These are phyloP conservation scores for Mormyrus hasselquistii DNA, from an alignment of 2,797 vertebrate species.

Conservation along the genomic window DNA sequence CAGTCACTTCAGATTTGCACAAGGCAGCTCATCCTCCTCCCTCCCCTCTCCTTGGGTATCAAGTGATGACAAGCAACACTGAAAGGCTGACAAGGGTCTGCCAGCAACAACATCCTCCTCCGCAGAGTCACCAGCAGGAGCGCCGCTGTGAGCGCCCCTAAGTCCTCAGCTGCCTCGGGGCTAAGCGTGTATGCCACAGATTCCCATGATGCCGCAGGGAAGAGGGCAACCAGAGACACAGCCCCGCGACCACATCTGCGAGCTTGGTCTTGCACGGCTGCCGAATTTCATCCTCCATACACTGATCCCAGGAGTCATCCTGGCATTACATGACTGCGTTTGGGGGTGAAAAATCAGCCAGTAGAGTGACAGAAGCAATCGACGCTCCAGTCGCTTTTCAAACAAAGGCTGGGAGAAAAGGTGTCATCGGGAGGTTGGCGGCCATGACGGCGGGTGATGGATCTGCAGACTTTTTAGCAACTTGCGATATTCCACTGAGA, in stretches of 20 bases:
- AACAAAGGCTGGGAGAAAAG: neutral
- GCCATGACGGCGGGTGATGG: neutral
- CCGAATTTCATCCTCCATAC: neutral
- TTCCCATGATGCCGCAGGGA: neutral
- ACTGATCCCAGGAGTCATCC: neutral
- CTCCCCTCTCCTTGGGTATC: neutral
- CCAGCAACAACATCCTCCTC: neutral
- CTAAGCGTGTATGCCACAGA: neutral
- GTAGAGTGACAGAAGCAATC: neutral
- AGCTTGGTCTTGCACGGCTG: neutral
- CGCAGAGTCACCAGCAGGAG: neutral
- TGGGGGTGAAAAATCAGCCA: neutral
- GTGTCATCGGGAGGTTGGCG: neutral
- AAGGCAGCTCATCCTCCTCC: neutral
- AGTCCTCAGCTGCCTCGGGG: neutral
- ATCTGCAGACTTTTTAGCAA: neutral
- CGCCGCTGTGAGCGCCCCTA: neutral
- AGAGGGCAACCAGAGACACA: neutral
- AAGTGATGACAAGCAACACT: neutral
- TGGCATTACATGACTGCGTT: neutral
- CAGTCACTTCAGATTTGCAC: slow-evolving; percentile 2
- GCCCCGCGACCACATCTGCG: neutral
- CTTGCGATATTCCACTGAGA: neutral
- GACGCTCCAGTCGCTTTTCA: neutral
- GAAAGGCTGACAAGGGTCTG: neutral